Conservation (phyloP, 37 sponge, comb jelly and placozoan species). For the Corticium candelabrum region DNA sequence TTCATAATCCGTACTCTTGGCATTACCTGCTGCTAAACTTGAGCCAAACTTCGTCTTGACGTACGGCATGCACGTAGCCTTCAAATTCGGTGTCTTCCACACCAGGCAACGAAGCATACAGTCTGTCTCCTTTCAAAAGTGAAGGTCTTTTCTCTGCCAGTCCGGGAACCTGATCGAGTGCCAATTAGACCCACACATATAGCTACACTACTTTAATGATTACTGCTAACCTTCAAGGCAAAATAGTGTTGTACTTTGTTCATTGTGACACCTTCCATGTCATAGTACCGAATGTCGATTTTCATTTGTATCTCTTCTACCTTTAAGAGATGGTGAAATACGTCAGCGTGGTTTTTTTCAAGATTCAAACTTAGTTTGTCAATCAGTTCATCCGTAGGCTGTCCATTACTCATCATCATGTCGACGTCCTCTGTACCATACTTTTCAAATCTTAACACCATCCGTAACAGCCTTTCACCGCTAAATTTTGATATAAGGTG, state of each 20-base stretch:
- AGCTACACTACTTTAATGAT: conserved; percentile 23
- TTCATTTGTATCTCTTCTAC: conserved; percentile 36
- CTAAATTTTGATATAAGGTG: too few relatives aligned
- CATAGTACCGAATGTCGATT: conserved; percentile 36
- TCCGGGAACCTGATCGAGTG: conserved; percentile 50
- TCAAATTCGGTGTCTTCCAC: background rate
- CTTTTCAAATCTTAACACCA: too few relatives aligned
- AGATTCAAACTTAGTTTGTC: background rate
- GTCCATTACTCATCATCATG: too few relatives aligned
- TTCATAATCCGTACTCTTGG: too few relatives aligned
- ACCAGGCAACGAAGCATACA: conserved; percentile 33
- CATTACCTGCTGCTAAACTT: background rate
- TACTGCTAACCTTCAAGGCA: too few relatives aligned
- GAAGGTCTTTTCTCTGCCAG: conserved; percentile 51
- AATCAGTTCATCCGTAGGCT: background rate
- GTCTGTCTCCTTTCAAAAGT: conserved; percentile 48
- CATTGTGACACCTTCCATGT: conserved; percentile 22
- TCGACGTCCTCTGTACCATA: too few relatives aligned
- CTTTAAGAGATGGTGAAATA: conserved; percentile 26
- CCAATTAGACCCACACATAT: conserved; percentile 29
- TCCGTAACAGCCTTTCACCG: too few relatives aligned
- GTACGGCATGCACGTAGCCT: conserved; percentile 1
- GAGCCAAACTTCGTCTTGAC: background rate
- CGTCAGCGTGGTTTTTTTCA: conserved; percentile 28
- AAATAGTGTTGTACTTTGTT: too few relatives aligned